Conservation (phyloP, 2,797 vertebrate species). For the Enteromius argenteus region DNA sequence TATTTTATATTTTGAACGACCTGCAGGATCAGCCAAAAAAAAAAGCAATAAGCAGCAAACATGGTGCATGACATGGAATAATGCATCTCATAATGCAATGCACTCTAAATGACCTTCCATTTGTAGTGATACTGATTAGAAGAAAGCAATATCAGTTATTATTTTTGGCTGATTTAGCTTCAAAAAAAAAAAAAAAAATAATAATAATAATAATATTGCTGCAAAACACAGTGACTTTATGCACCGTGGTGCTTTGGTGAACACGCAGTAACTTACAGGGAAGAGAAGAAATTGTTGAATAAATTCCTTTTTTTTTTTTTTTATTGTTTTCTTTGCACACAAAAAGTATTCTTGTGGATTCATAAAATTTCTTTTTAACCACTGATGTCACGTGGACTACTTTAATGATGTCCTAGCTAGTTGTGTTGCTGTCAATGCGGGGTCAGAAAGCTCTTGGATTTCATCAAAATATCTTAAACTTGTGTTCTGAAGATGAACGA, state of each 20-base stretch:
- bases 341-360: not conserved
- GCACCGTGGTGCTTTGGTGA: not conserved
- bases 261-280: not conserved
- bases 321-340: not conserved
- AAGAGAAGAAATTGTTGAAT: not conserved
- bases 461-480: not conserved
- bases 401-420: not conserved
- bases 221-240: not conserved
- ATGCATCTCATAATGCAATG: not conserved
- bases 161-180: not conserved
- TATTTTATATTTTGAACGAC: not conserved
- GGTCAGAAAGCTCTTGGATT: not conserved
- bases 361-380: not conserved
- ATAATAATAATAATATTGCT: not conserved
- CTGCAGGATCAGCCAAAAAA: not conserved
- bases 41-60: not conserved
- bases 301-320: not conserved
- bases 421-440: not conserved
- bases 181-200: not conserved
- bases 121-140: not conserved
- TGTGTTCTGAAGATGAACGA: not conserved
- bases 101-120: not conserved
- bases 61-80: not conserved
- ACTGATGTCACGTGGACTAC: not conserved
- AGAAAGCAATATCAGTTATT: not conserved